These are phyloP conservation scores for Lasioglossum oenotherae DNA, from an alignment of 2,888 invertebrate species.

Conservation along the genomic window DNA sequence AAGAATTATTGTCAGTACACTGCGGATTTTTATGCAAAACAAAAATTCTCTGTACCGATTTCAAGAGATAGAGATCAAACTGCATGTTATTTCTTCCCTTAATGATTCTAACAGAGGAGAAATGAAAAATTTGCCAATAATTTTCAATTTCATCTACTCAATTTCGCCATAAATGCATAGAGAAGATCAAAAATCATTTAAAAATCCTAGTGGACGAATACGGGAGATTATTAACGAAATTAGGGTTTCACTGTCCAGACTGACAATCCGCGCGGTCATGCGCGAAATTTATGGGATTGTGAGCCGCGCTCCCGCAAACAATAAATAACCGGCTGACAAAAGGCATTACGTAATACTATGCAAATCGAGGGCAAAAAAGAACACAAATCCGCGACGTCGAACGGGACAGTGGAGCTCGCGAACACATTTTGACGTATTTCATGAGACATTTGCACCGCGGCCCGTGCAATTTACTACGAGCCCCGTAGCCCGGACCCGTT, in stretches of 20 bases:
- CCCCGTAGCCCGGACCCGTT: not conserved
- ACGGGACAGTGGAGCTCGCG: not conserved
- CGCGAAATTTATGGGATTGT: not conserved
- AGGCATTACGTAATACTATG: slow-evolving; percentile 9
- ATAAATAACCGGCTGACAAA: slow-evolving; percentile 13
- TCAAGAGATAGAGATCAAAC: too few species aligned
- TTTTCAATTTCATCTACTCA: too few species aligned
- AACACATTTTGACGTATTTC: slow-evolving; percentile 28
- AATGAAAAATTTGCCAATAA: too few species aligned
- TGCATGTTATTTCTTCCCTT: too few species aligned
- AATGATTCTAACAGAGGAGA: too few species aligned
- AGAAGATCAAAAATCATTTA: not conserved
- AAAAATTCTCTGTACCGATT: too few species aligned
- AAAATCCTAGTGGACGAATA: not conserved
- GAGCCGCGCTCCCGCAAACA: not conserved
- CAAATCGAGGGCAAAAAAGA: not conserved
- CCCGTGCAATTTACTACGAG: slow-evolving; percentile 20
- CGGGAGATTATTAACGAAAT: not conserved
- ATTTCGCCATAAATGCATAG: too few species aligned
- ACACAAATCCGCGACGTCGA: not conserved
- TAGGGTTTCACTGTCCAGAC: not conserved
- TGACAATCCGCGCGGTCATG: not conserved
- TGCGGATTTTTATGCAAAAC: too few species aligned
- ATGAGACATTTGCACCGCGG: slow-evolving; percentile 18
- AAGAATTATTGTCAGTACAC: too few species aligned